Evolutionary conservation across 2,113 vertebrate genomes (phyloP), one percentile per base, ranked within the genome.

Genomic region (Gallinago paraguaiae): DNA sequence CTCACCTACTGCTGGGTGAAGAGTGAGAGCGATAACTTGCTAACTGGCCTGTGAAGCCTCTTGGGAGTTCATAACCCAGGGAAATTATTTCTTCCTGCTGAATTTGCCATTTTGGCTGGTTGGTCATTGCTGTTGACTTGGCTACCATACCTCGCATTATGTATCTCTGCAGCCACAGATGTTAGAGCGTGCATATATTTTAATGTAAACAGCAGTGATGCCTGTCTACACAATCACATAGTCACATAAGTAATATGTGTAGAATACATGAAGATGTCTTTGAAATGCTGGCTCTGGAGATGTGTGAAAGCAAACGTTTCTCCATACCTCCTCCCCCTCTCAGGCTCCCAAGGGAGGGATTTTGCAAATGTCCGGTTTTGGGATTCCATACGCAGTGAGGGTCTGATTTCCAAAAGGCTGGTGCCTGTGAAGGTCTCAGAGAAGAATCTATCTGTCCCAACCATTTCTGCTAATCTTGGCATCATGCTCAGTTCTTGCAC

Each of bases 71-170:
- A 14, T 63, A 76, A 75, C 70, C 78, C 60, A 85, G 83, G 39
- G 53, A 45, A 77, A 60, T 82, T 4, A 88, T 90, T 96, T 78
- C 56, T 81, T 83, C 30, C 57, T 85, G 46, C 37, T 88, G 76
- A 95, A 64, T 84, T 87, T 93, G 41, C 93, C 51, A 31, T 82
- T 90, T 94, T 64, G 64, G 54, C 54, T 80, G 48, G 10, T 78
- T 87, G n/a, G 13, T 63, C 31, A 30, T 71, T 84, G 56, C 35
- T 90, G 33, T 67, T 78, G 70, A 30, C 37, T 63, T 86, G 82
- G 48, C 83, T 81, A 7, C 48, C 13, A 8, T 41, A 17, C 10
- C 4, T 31, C 54, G 13, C 37, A 9, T 84, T 54, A 57, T 10
- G 10, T 45, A 1, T 67, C 33, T 57, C 19, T 39, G 22, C 46